Percentiles rank a stretch among this genome's conserved stretches.
These are phyloP conservation scores for Stomatorhinus walkeri DNA, from an alignment of 2,797 vertebrate genomes.

Conservation along the genomic window DNA sequence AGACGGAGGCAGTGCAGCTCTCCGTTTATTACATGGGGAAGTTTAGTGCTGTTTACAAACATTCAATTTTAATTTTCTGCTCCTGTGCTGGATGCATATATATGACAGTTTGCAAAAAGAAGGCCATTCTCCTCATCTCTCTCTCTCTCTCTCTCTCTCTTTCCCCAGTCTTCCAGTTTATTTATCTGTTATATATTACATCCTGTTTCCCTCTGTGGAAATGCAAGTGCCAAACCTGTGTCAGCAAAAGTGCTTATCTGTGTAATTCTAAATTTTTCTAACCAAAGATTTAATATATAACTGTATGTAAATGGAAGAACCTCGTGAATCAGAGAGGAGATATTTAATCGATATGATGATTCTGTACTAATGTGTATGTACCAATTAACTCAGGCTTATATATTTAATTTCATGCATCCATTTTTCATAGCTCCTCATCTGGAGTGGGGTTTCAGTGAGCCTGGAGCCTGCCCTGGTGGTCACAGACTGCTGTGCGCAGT, in stretches of 20 bases:
- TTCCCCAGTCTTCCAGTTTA: conserved; percentile 31
- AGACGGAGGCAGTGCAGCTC: conserved; percentile 30
- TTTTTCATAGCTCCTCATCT: background rate
- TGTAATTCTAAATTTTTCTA: background rate
- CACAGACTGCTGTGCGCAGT: background rate
- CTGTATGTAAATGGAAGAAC: background rate
- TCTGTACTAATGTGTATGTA: background rate
- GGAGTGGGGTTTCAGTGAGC: background rate
- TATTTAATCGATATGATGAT: background rate
- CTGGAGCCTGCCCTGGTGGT: background rate
- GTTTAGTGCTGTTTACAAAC: conserved; percentile 41
- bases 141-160: conserved; percentile 16
- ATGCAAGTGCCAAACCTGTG: background rate
- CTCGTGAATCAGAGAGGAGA: background rate
- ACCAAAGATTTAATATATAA: background rate
- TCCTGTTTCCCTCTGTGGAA: conserved; percentile 28
- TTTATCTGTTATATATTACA: conserved; percentile 37
- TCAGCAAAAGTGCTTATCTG: background rate
- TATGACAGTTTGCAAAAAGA: background rate
- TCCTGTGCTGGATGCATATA: conserved; percentile 26
- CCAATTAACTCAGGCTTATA: background rate
- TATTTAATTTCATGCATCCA: background rate
- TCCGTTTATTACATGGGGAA: conserved; percentile 41
- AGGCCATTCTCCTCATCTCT: conserved; percentile 15
- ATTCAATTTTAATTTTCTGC: conserved; percentile 54